Evolutionary conservation across 2,888 invertebrate species (phyloP).

Genomic region (Tanypteryx hageni): DNA sequence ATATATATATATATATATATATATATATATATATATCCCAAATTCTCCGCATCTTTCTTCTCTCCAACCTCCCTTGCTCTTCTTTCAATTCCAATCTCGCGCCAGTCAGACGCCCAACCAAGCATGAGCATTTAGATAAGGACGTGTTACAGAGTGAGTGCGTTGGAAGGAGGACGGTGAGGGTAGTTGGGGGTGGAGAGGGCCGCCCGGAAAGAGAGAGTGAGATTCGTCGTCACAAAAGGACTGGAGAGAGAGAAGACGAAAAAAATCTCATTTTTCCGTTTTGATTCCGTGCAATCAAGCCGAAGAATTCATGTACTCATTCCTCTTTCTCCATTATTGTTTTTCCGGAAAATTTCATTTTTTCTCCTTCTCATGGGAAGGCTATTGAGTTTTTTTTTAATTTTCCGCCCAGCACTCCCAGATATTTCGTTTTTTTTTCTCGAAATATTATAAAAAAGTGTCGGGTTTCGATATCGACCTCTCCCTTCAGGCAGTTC

Average conservation of each 20-base stretch:
- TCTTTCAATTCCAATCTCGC: neutral
- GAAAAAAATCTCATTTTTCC: neutral
- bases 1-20: too few species aligned
- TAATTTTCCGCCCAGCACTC: too few species aligned
- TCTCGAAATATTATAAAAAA: too few species aligned
- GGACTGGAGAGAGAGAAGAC: neutral
- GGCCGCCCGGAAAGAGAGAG: neutral
- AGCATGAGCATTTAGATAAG: conserved; percentile 58
- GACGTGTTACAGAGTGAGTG: neutral
- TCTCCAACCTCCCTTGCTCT: neutral
- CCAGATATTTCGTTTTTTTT: too few species aligned
- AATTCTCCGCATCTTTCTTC: neutral
- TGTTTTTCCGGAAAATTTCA: neutral
- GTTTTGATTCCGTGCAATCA: neutral
- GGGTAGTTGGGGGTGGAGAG: neutral
- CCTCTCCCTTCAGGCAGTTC: too few species aligned
- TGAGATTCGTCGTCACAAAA: neutral
- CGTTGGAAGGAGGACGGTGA: neutral
- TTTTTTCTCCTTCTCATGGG: too few species aligned
- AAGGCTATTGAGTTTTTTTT: too few species aligned
- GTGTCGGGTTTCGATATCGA: too few species aligned
- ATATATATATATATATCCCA: neutral
- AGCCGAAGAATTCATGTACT: neutral
- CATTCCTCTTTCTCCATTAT: neutral
- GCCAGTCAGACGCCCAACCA: conserved; percentile 28